Conservation (phyloP, 2,797 vertebrate genomes). For the Helostoma temminkii region DNA sequence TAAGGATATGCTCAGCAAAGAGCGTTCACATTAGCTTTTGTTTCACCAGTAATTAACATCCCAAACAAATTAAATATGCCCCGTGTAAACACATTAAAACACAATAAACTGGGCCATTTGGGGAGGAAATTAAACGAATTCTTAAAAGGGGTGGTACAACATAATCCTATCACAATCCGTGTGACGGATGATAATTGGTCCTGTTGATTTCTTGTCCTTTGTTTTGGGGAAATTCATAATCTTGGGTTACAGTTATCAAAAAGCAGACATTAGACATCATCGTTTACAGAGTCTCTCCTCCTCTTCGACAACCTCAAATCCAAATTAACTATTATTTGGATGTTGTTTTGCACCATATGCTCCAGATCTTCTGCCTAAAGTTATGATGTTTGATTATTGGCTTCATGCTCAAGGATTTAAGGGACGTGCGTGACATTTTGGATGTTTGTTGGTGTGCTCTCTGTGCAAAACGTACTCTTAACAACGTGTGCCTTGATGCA, state of each 20-base stretch:
- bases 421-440: background rate
- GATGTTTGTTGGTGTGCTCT: background rate
- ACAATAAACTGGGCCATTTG: conserved; percentile 23
- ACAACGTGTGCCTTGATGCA: no score
- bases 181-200: conserved; percentile 23
- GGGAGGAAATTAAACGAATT: conserved; percentile 19
- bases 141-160: background rate
- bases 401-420: no score
- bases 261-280: background rate
- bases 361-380: background rate
- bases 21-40: conserved; percentile 1
- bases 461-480: no score
- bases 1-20: background rate
- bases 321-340: no score
- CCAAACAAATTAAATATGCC: conserved; percentile 26
- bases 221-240: background rate
- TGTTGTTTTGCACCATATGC: no score
- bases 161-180: conserved; percentile 43
- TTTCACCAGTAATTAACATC: conserved; percentile 1
- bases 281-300: conserved; percentile 15
- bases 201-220: conserved; percentile 2
- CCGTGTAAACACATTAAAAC: conserved; percentile 34
- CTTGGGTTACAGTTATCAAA: background rate
- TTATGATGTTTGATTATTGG: no score
- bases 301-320: no score